A percentile compares a stretch with the other conserved stretches of the same genome.
Conservation (phyloP, 1,140 invertebrate genomes). For the Solenopsis fugax region DNA sequence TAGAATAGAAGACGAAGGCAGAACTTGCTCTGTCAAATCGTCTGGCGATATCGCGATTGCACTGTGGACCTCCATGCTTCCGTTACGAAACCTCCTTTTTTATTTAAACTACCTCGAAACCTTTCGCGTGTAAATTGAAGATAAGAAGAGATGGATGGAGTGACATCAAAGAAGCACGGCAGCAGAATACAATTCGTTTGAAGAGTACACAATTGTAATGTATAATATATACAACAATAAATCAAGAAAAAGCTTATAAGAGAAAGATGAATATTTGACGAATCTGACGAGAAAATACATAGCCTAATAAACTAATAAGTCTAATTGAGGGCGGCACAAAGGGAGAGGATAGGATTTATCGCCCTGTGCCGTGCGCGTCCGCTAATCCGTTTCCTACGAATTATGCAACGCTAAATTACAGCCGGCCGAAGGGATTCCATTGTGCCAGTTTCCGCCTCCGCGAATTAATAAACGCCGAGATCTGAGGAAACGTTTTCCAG, state of each 20-base stretch:
- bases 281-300: background rate
- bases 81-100: background rate
- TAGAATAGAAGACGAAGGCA: background rate
- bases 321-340: constrained; percentile 17
- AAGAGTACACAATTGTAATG: background rate
- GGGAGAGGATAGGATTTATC: constrained; percentile 35
- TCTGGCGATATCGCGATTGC: constrained; percentile 28
- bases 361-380: constrained; percentile 2
- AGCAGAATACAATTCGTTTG: constrained; percentile 21
- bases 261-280: background rate
- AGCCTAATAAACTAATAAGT: constrained; percentile 44
- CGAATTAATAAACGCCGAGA: constrained; percentile 19
- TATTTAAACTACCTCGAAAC: constrained; percentile 16
- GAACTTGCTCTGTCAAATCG: constrained; percentile 12
- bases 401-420: constrained; percentile 24
- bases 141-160: constrained; percentile 15
- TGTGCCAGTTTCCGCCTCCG: background rate
- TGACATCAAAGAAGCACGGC: background rate
- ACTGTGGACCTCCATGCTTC: constrained; percentile 13
- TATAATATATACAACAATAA: background rate
- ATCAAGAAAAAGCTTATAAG: background rate
- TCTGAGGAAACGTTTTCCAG: background rate
- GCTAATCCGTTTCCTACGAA: constrained; percentile 43
- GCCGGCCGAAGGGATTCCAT: background rate
- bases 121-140: constrained; percentile 35